Percentiles rank a stretch among this genome's conserved stretches.
Evolutionary conservation across 1,140 invertebrate genomes (phyloP).

Genomic region (Drosophila chauvacae): DNA sequence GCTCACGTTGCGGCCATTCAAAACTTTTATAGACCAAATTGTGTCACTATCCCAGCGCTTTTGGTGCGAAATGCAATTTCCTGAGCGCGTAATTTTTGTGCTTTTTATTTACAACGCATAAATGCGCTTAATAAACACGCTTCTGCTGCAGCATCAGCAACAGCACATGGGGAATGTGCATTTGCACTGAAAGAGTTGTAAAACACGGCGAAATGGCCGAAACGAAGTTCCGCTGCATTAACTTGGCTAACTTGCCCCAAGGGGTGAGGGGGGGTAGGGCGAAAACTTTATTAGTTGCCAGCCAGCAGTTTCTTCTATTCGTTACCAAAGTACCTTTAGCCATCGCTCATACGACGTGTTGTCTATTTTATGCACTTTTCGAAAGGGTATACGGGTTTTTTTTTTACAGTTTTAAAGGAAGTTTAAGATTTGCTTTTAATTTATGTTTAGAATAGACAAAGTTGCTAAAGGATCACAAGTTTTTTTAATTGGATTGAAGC

Average conservation of each 20-base stretch:
- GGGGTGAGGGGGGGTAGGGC: background rate
- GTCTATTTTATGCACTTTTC: conserved; percentile 28
- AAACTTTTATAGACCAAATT: conserved; percentile 75
- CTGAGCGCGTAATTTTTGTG: conserved; percentile 46
- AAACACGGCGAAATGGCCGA: conserved; percentile 61
- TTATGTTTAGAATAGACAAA: background rate
- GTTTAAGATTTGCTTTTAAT: background rate
- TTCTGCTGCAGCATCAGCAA: conserved; percentile 22
- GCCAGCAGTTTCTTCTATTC: conserved; percentile 50
- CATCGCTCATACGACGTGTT: conserved; percentile 72
- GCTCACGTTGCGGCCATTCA: conserved; percentile 66
- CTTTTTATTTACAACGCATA: conserved; percentile 76
- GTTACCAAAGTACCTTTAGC: conserved; percentile 8
- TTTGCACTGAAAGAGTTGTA: conserved; percentile 58
- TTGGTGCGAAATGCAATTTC: conserved; percentile 52
- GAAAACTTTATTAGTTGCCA: conserved; percentile 73
- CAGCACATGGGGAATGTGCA: conserved; percentile 51
- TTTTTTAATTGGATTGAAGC: no score
- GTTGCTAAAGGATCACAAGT: background rate
- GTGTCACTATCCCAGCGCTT: conserved; percentile 51
- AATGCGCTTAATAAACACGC: conserved; percentile 78
- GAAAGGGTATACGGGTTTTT: background rate
- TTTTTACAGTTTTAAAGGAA: fast-evolving
- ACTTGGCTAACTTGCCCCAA: conserved; percentile 37
- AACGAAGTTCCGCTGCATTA: conserved; percentile 72